These are phyloP conservation scores for Proteles cristata DNA, from an alignment of 2,113 vertebrate species.

Conservation along the genomic window DNA sequence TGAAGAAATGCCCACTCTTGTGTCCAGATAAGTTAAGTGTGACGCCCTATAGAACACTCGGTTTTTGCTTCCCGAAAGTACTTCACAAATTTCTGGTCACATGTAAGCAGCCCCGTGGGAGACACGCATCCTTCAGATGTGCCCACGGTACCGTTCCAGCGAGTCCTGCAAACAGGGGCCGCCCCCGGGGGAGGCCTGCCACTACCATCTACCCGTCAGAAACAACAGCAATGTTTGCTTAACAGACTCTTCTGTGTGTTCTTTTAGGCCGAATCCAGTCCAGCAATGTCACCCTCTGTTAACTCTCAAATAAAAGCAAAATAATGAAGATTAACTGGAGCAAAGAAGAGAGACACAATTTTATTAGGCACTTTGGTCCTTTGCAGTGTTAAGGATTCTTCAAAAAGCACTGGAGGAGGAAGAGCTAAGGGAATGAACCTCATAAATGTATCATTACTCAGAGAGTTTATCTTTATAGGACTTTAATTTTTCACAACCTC, in stretches of 20 bases:
- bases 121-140: not conserved
- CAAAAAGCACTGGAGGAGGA: not conserved
- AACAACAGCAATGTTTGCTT: not conserved
- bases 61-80: not conserved
- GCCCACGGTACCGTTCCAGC: not conserved
- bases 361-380: not conserved
- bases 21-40: not conserved
- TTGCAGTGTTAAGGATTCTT: not conserved
- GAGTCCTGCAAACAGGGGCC: not conserved
- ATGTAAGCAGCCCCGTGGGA: not conserved
- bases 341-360: not conserved
- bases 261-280: conserved; percentile 30
- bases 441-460: not conserved
- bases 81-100: not conserved
- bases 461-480: not conserved
- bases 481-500: not conserved
- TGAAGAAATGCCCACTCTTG: not conserved
- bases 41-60: not conserved
- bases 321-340: not conserved
- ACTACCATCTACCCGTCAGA: not conserved
- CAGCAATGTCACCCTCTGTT: not conserved
- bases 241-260: not conserved
- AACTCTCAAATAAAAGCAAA: conserved; percentile 31
- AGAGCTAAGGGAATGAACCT: not conserved
- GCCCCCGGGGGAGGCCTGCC: not conserved